These are phyloP conservation scores for Ruditapes philippinarum DNA, from an alignment of 1,140 invertebrate species.

Conservation along the genomic window DNA sequence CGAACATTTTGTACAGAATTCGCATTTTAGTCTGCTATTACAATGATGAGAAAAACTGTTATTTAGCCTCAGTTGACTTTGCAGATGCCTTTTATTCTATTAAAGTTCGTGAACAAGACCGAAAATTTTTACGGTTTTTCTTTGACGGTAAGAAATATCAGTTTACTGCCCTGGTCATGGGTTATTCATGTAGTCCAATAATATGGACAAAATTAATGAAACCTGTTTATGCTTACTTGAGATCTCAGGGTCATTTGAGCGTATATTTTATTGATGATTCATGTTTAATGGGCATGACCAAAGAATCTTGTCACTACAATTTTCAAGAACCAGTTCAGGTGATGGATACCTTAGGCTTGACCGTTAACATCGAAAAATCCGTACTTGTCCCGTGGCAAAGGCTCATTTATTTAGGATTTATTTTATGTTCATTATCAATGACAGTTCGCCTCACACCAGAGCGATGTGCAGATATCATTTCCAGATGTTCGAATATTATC, in stretches of 20 bases:
- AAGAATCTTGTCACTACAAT: not conserved
- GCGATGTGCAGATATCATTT: not conserved
- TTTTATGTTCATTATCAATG: not conserved
- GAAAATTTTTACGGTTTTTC: constrained; percentile 3
- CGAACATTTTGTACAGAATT: not conserved
- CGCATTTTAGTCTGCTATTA: constrained; percentile 36
- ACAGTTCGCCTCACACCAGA: not conserved
- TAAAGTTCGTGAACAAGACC: not conserved
- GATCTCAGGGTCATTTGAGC: no score
- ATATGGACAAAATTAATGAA: no score
- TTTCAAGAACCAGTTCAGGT: not conserved
- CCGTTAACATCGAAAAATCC: not conserved
- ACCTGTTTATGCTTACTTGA: no score
- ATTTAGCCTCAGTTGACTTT: constrained; percentile 64
- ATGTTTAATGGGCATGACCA: no score
- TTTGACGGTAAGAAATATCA: not conserved
- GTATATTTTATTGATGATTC: no score
- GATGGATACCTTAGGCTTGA: not conserved
- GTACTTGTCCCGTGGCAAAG: not conserved
- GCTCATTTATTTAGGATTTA: not conserved
- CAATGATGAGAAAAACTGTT: not conserved
- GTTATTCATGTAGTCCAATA: no score
- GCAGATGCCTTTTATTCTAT: constrained; percentile 67
- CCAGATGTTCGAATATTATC: not conserved
- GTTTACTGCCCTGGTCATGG: no score